phyloP scores from a whole-genome alignment of 2,113 vertebrate species.

The Gallinago media region DNA sequence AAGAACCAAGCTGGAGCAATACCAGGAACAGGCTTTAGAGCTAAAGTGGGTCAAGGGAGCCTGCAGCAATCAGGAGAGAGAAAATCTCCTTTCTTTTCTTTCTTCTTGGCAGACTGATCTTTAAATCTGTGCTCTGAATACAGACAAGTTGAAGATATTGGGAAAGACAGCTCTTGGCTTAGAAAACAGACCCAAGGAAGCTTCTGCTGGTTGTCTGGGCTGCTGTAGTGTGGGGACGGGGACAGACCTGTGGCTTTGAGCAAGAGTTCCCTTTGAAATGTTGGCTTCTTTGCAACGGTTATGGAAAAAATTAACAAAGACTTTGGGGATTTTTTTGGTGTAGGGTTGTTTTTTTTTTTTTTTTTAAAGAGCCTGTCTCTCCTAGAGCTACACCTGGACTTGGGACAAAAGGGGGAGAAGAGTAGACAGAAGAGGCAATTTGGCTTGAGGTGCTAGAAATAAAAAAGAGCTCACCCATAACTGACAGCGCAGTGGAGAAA shows the following conservation, averaged over 20 bases:
- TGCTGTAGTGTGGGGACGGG: background rate
- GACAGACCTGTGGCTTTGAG: background rate
- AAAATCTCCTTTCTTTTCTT: constrained; percentile 6
- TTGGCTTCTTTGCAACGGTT: background rate
- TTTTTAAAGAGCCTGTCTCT: background rate
- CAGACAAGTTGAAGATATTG: background rate
- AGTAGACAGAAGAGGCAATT: background rate
- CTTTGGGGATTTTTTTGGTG: background rate
- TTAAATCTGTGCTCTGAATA: constrained; percentile 13
- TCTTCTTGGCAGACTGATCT: constrained; percentile 2
- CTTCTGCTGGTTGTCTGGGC: background rate
- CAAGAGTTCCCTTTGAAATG: background rate
- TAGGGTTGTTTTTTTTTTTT: too few species aligned
- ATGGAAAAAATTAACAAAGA: background rate
- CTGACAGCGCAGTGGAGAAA: background rate
- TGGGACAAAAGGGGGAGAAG: fast-evolving
- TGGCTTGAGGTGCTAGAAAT: background rate
- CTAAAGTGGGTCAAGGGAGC: constrained; percentile 39
- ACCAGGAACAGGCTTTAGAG: background rate
- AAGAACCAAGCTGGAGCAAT: background rate
- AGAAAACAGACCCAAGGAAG: background rate
- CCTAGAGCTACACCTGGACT: background rate
- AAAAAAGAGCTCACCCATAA: background rate
- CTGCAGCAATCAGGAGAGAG: background rate
- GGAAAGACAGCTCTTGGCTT: background rate